These are phyloP conservation scores for Drosophila glabriapex DNA, from an alignment of 2,888 invertebrate species.

Conservation along the genomic window DNA sequence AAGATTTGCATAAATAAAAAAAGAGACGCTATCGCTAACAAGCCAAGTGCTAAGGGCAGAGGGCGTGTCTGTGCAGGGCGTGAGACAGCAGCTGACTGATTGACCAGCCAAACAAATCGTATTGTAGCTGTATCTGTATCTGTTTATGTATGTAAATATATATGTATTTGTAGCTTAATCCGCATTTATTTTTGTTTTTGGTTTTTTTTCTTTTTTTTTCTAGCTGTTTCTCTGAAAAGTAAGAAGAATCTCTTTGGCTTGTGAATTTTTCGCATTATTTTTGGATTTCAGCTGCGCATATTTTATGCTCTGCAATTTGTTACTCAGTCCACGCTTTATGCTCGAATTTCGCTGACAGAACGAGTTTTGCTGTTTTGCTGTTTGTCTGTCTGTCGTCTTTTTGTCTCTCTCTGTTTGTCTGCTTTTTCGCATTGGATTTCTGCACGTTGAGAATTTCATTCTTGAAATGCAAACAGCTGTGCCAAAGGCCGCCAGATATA, in stretches of 20 bases:
- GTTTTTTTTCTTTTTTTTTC: not conserved
- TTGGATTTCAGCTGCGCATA: conserved; percentile 60
- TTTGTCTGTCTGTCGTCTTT: conserved; percentile 2
- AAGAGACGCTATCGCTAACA: conserved; percentile 64
- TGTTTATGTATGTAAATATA: not conserved
- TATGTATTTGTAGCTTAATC: conserved; percentile 17
- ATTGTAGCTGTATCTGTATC: conserved; percentile 15
- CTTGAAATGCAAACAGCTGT: conserved; percentile 79
- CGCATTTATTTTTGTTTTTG: not conserved
- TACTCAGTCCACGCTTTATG: conserved; percentile 59
- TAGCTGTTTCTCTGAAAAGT: conserved; percentile 1
- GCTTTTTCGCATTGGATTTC: conserved; percentile 23
- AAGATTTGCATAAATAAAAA: conserved; percentile 69
- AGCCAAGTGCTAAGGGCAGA: conserved; percentile 30
- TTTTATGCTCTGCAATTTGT: conserved; percentile 60
- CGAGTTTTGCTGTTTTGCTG: conserved; percentile 65
- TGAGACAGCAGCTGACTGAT: conserved; percentile 18
- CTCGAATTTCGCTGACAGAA: conserved; percentile 67
- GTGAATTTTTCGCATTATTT: conserved; percentile 40
- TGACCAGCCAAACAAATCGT: conserved; percentile 3
- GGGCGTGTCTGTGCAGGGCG: conserved; percentile 20
- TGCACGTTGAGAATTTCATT: conserved; percentile 69
- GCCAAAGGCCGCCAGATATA: conserved; percentile 45
- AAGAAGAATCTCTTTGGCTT: conserved; percentile 18
- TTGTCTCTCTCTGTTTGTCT: not conserved